Evolutionary conservation across 2,888 invertebrate species (phyloP), one percentile per base, ranked within the genome.

Genomic region (Polydrusus cervinus): DNA sequence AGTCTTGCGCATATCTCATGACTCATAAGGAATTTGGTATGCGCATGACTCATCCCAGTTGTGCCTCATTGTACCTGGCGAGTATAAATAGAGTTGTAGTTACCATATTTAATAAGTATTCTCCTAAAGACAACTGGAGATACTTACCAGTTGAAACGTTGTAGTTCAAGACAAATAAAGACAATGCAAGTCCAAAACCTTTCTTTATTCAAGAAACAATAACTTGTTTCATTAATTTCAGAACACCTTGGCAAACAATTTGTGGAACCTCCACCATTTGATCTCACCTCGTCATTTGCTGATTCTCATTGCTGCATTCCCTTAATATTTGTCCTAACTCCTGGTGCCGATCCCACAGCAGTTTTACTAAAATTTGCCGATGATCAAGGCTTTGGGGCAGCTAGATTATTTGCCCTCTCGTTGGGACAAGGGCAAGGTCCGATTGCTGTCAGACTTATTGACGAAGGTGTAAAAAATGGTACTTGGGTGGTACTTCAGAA

Each of bases 401-500:
- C 90, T 80, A 91, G 93, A 76, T 88, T 93, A 77, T 94, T 92
- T 84, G 95, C 96, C 0, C 88, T 98, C 43, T 98, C 97, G 0
- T 87, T 98, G 75, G 96, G 96, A 0, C 97, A 98, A 89, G 97
- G 98, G 0, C 98, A 98, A 88, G 97, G 97, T 1, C 94, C 95
- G 0, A 93, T 95, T 80, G 98, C 97, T 0, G 92, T 95, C 20
- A 92, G 91, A 84, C 89, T 97, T 87, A 96, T 98, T 69, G 93
- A 94, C 62, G 93, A 95, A 78, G 97, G 96, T 0, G 90, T 94
- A 0, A 91, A 92, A 80, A 91, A 92, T 79, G 98, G 98, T 0
- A 93, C 94, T 60, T 98, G 98, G 98, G 95, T 98, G 0, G 92
- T 97, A 16, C 87, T 98, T 68, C 98, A 98, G 88, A 98, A 98